phyloP scores from a whole-genome alignment of 2,888 invertebrate species.

The Andrena flavipes region DNA sequence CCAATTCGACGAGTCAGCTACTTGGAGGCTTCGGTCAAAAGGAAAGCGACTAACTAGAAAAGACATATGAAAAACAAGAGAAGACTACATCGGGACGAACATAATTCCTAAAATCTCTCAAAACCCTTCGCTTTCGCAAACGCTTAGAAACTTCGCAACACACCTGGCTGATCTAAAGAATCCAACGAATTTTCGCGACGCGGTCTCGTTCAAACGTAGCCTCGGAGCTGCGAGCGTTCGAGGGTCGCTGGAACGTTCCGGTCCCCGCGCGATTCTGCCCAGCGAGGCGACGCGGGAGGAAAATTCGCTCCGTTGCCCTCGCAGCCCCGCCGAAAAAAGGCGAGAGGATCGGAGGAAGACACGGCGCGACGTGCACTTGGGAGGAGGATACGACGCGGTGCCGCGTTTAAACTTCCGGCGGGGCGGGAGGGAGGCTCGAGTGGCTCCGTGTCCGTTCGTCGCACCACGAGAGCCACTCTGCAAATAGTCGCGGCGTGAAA shows the following conservation, averaged over 20 bases:
- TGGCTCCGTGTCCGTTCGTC: conserved; percentile 60
- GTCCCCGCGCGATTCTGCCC: not conserved
- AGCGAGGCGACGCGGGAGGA: conserved; percentile 16
- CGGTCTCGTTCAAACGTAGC: not conserved
- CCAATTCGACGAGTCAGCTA: not conserved
- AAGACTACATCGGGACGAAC: not conserved
- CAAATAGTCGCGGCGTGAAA: conserved; percentile 76
- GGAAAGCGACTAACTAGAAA: no score
- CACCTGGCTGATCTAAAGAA: not conserved
- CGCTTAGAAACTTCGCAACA: not conserved
- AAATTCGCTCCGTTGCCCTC: conserved; percentile 44
- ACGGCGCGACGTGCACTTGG: not conserved
- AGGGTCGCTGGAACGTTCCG: not conserved
- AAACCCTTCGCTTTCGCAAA: no score
- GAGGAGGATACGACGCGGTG: conserved; percentile 10
- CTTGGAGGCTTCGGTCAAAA: not conserved
- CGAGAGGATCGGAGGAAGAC: conserved; percentile 11
- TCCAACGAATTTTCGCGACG: not conserved
- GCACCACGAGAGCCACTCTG: conserved; percentile 71
- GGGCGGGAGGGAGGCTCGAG: conserved; percentile 35
- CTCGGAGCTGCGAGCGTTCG: not conserved
- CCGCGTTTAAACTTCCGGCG: conserved; percentile 46
- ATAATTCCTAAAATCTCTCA: not conserved
- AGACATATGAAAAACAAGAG: not conserved
- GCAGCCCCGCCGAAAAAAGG: conserved; percentile 17